Evolutionary conservation across 2,888 invertebrate genomes (phyloP).

Genomic region (Plagiodera versicolora): DNA sequence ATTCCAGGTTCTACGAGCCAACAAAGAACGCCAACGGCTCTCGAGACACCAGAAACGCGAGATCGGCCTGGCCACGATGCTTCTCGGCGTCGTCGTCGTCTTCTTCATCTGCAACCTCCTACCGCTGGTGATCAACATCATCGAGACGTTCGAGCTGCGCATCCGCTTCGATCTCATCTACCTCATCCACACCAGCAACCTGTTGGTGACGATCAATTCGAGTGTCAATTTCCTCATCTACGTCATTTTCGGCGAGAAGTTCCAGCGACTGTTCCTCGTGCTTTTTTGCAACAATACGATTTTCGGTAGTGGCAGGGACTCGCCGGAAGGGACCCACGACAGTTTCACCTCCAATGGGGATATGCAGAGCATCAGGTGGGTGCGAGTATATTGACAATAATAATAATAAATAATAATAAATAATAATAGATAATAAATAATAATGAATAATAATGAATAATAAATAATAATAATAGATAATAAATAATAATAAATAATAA

Average conservation of each 20-base stretch:
- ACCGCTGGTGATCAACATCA: conserved; percentile 82
- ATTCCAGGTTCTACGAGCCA: conserved; percentile 79
- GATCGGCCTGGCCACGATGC: conserved; percentile 92
- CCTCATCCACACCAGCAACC: conserved; percentile 81
- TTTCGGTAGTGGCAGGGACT: conserved; percentile 62
- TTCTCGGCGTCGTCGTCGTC: conserved; percentile 90
- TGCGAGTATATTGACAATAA: neutral
- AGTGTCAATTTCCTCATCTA: conserved; percentile 98
- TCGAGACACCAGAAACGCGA: conserved; percentile 89
- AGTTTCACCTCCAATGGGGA: conserved; percentile 81
- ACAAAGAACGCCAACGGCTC: conserved; percentile 84
- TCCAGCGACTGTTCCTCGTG: conserved; percentile 75
- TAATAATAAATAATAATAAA: neutral
- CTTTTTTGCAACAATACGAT: conserved; percentile 48
- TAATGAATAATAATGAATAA: too few species aligned
- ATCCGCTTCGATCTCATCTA: conserved; percentile 60
- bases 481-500: too few species aligned
- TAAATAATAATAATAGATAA: too few species aligned
- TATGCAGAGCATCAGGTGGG: conserved; percentile 65
- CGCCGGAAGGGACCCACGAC: conserved; percentile 77
- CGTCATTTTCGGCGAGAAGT: conserved; percentile 96
- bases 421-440: neutral
- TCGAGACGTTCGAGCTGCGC: conserved; percentile 71
- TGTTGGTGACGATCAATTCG: conserved; percentile 94
- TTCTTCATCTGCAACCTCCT: conserved; percentile 92